phyloP scores from a whole-genome alignment of 2,888 invertebrate genomes.

The Lymantria monacha region DNA sequence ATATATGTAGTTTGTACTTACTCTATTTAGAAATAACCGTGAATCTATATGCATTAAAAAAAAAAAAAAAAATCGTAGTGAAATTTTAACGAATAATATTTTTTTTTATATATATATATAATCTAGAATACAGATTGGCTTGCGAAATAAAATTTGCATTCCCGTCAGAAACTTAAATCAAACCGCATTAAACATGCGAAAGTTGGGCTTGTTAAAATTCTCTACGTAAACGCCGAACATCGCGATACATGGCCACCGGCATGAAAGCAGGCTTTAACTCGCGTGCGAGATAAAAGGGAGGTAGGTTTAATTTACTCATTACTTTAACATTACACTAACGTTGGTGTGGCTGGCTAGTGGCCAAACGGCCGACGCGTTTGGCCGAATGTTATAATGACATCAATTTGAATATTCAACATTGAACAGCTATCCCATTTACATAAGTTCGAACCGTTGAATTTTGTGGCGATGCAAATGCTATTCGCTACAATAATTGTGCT shows the following conservation, averaged over 20 bases:
- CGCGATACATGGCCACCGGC: conserved; percentile 37
- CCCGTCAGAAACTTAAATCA: conserved; percentile 24
- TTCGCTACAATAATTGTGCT: conserved; percentile 71
- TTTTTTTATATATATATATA: conserved; percentile 16
- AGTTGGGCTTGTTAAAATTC: conserved; percentile 42
- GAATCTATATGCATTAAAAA: too few species aligned
- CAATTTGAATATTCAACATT: conserved; percentile 82
- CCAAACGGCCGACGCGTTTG: conserved; percentile 72
- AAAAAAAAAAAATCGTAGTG: too few species aligned
- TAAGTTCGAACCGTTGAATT: conserved; percentile 80
- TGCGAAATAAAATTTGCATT: conserved; percentile 21
- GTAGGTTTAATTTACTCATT: conserved; percentile 75
- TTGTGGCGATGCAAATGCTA: conserved; percentile 74
- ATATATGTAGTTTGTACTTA: too few species aligned
- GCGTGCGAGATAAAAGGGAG: conserved; percentile 60
- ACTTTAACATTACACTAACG: conserved; percentile 71
- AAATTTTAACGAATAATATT: background rate
- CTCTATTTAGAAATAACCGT: too few species aligned
- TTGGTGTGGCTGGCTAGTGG: conserved; percentile 64
- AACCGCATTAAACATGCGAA: conserved; percentile 36
- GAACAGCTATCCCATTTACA: conserved; percentile 79
- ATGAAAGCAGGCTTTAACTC: conserved; percentile 44
- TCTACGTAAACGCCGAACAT: conserved; percentile 32
- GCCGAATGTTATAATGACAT: conserved; percentile 82
- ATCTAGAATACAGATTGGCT: background rate